A percentile compares a stretch with the other conserved stretches of the same genome.
These are phyloP conservation scores for Parotia lawesii DNA, from an alignment of 2,113 vertebrate species.

Conservation along the genomic window DNA sequence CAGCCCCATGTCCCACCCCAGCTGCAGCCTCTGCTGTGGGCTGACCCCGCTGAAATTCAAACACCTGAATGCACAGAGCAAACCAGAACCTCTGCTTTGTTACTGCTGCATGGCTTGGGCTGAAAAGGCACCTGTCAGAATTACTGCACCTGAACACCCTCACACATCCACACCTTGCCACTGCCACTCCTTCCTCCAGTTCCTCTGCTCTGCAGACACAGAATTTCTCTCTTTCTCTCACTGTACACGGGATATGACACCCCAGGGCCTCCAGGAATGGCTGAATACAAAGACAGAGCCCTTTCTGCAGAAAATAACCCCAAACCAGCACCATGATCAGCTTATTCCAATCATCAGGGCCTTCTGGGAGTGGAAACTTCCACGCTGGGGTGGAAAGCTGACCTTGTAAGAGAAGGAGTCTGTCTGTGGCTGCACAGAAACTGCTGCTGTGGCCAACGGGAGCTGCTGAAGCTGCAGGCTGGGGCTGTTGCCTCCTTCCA, in stretches of 20 bases:
- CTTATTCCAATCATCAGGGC: neutral
- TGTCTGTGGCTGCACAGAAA: conserved; percentile 36
- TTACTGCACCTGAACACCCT: neutral
- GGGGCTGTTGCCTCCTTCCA: conserved; percentile 61
- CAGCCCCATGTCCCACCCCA: neutral
- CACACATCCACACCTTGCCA: neutral
- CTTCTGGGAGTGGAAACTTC: neutral
- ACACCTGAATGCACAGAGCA: neutral
- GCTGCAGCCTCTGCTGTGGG: neutral
- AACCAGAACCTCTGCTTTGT: neutral
- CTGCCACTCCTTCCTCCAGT: neutral
- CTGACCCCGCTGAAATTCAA: neutral
- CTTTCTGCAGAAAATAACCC: neutral
- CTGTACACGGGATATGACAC: accelerated
- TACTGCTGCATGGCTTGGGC: neutral
- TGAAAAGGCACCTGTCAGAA: neutral
- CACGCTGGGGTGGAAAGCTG: neutral
- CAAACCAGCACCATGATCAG: neutral
- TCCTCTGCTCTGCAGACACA: neutral
- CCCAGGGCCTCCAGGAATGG: neutral
- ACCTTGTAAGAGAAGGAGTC: conserved; percentile 79
- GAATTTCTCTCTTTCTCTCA: neutral
- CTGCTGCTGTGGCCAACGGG: conserved; percentile 14
- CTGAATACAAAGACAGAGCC: neutral
- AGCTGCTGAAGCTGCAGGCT: conserved; percentile 67